Percentiles rank a stretch among this genome's conserved stretches.
These are phyloP conservation scores for Eucera pruinosa DNA, from an alignment of 2,888 invertebrate genomes.

Conservation along the genomic window DNA sequence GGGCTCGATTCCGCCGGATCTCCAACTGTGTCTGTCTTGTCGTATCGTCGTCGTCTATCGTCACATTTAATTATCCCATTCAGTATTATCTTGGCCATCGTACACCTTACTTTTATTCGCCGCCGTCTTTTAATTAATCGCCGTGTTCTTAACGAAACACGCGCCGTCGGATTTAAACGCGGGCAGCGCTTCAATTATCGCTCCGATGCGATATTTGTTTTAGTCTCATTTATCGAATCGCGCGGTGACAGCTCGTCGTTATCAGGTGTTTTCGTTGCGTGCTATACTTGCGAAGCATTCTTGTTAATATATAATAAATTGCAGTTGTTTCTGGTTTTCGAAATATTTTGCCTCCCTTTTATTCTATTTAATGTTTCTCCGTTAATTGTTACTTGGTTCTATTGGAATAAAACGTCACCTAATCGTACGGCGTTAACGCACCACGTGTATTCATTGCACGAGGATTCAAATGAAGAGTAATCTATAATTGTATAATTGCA, in stretches of 20 bases:
- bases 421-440: too few relatives aligned
- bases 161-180: constrained; percentile 41
- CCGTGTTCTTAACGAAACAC: neutral
- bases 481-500: neutral
- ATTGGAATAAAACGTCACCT: too few relatives aligned
- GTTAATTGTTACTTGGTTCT: too few relatives aligned
- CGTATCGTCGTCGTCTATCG: constrained; percentile 41
- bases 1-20: constrained; percentile 46
- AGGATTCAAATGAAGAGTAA: constrained; percentile 69
- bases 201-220: constrained; percentile 31
- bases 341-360: constrained; percentile 19
- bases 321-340: constrained; percentile 2
- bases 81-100: constrained; percentile 24
- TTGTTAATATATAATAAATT: neutral
- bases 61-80: constrained; percentile 30
- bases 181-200: constrained; percentile 17
- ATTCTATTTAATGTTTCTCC: constrained; percentile 7
- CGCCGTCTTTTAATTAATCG: constrained; percentile 13
- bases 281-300: constrained; percentile 3
- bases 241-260: constrained; percentile 35
- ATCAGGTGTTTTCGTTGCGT: constrained; percentile 21
- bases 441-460: constrained; percentile 38
- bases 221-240: constrained; percentile 10
- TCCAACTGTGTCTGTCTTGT: too few relatives aligned
- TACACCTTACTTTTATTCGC: constrained; percentile 25